Evolutionary conservation across 2,113 vertebrate species (phyloP).

Genomic region (Platysternon megacephalum): DNA sequence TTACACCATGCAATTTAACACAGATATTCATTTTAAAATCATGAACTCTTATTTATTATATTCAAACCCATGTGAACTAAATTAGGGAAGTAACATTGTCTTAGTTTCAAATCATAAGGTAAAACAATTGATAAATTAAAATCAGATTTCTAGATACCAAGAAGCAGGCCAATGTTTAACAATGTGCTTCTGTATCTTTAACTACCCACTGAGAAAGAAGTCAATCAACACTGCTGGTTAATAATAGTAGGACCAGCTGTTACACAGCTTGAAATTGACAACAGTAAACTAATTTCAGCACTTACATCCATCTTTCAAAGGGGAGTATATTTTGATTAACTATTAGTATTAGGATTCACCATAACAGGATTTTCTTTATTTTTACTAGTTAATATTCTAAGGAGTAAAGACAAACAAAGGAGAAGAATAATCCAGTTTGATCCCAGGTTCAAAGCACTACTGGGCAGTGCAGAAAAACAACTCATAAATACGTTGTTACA

Average conservation of each 20-base stretch:
- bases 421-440: background rate
- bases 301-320: background rate
- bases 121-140: background rate
- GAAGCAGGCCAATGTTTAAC: background rate
- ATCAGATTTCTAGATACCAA: background rate
- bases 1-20: background rate
- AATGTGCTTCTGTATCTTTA: background rate
- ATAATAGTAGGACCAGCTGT: constrained; percentile 22
- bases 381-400: background rate
- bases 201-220: background rate
- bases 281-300: background rate
- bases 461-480: background rate
- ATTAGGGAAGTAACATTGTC: background rate
- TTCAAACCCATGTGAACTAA: background rate
- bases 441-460: background rate
- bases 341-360: background rate
- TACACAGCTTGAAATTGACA: background rate
- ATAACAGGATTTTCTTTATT: background rate
- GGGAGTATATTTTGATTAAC: background rate
- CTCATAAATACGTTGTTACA: background rate
- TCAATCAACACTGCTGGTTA: background rate
- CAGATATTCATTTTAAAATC: background rate
- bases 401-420: background rate
- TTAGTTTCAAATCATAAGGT: background rate
- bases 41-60: background rate